Evolutionary conservation across 1,140 invertebrate genomes (phyloP).

Genomic region (Tachypleus tridentatus): DNA sequence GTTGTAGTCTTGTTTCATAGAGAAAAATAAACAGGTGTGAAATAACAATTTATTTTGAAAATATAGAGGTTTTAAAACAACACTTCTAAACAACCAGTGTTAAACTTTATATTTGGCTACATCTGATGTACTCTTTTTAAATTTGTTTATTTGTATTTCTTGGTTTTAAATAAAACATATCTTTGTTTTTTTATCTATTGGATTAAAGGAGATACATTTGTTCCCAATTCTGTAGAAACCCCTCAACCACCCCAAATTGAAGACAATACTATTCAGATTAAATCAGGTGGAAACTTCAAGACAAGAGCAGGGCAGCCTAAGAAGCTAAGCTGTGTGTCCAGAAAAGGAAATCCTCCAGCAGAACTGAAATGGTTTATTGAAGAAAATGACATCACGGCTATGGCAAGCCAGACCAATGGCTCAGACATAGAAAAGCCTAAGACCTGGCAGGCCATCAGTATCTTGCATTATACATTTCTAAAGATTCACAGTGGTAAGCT

Average conservation of each 20-base stretch:
- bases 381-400: constrained; percentile 50
- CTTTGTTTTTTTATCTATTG: background rate
- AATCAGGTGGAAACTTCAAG: constrained; percentile 65
- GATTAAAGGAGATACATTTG: constrained; percentile 5
- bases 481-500: constrained; percentile 42
- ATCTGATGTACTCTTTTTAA: too few species aligned
- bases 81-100: too few species aligned
- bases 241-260: constrained; percentile 68
- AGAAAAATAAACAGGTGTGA: too few species aligned
- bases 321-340: constrained; percentile 64
- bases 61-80: too few species aligned
- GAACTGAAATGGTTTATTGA: constrained; percentile 49
- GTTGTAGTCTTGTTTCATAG: too few species aligned
- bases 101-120: too few species aligned
- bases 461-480: constrained; percentile 61
- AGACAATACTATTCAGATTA: constrained; percentile 57
- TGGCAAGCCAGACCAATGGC: constrained; percentile 56
- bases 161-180: too few species aligned
- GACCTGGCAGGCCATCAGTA: constrained; percentile 50
- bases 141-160: too few species aligned
- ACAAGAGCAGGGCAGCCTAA: constrained; percentile 60
- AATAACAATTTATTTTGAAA: too few species aligned
- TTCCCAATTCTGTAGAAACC: constrained; percentile 48
- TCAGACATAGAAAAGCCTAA: constrained; percentile 62
- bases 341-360: constrained; percentile 73